Percentiles rank a stretch among this genome's conserved stretches.
Conservation (phyloP, 2,888 invertebrate species). For the Cephus sareptanus region DNA sequence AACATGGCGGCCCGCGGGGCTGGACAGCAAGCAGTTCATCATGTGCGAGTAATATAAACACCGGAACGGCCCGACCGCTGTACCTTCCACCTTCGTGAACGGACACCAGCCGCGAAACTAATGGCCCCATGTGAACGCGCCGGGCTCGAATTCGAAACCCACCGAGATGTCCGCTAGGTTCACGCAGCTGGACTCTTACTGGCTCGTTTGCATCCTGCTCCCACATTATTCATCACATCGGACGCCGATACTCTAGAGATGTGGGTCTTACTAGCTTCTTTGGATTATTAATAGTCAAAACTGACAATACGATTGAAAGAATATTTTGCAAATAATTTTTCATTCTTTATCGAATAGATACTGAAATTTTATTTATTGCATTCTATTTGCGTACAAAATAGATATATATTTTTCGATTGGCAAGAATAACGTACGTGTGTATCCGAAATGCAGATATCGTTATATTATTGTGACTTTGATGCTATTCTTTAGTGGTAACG, state of each 20-base stretch:
- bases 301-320: background rate
- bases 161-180: conserved; percentile 13
- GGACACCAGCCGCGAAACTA: conserved; percentile 6
- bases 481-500: background rate
- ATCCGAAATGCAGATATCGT: background rate
- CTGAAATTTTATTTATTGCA: background rate
- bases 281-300: background rate
- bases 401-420: background rate
- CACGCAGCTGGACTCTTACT: conserved; percentile 15
- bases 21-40: conserved; percentile 20
- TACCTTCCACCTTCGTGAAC: conserved; percentile 1
- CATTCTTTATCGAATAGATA: background rate
- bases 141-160: background rate
- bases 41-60: conserved; percentile 19
- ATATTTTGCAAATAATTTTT: background rate
- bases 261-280: background rate
- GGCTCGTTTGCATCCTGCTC: conserved; percentile 23
- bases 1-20: conserved; percentile 19
- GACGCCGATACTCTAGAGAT: background rate
- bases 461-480: background rate
- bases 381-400: background rate
- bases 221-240: conserved; percentile 20
- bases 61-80: conserved; percentile 6
- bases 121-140: background rate
- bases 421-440: background rate